Conservation (phyloP, 2,113 vertebrate species). For the Pseudorhombus dupliciocellatus region DNA sequence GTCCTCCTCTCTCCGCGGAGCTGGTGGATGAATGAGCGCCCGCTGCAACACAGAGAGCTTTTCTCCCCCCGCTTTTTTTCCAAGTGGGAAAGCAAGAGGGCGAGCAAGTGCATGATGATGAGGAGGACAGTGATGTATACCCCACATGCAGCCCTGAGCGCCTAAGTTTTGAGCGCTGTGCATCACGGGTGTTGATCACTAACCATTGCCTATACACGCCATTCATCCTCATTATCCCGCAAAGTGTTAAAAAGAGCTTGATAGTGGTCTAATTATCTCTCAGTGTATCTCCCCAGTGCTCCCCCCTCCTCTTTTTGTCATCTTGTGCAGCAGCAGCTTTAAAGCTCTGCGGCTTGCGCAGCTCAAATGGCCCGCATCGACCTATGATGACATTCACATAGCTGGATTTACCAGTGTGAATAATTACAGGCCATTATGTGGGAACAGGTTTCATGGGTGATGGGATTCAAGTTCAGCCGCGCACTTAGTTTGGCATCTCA, state of each 20-base stretch:
- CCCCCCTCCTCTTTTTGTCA: neutral
- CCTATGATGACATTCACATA: constrained; percentile 23
- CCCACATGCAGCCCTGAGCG: constrained; percentile 26
- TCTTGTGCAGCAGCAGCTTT: constrained; percentile 17
- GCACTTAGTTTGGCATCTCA: constrained; percentile 8
- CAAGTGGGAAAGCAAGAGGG: constrained; percentile 56
- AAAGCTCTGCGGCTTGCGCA: neutral
- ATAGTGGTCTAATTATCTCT: constrained; percentile 56
- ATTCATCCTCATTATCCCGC: constrained; percentile 51
- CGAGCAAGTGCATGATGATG: constrained; percentile 64
- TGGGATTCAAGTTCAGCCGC: constrained; percentile 28
- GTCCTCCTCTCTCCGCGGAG: constrained; percentile 16
- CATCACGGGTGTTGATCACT: constrained; percentile 36
- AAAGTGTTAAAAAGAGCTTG: constrained; percentile 53
- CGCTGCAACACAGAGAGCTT: constrained; percentile 60
- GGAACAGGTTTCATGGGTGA: constrained; percentile 39
- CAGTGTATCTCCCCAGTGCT: neutral
- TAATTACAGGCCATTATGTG: constrained; percentile 47
- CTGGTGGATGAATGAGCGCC: constrained; percentile 65
- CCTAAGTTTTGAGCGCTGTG: constrained; percentile 32
- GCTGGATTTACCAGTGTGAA: constrained; percentile 25
- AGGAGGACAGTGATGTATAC: constrained; percentile 51
- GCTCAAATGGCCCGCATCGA: neutral
- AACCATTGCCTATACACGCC: constrained; percentile 33
- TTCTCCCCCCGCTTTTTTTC: constrained; percentile 32